These are phyloP conservation scores for Listronotus bonariensis DNA, from an alignment of 1,140 invertebrate genomes.

Conservation along the genomic window DNA sequence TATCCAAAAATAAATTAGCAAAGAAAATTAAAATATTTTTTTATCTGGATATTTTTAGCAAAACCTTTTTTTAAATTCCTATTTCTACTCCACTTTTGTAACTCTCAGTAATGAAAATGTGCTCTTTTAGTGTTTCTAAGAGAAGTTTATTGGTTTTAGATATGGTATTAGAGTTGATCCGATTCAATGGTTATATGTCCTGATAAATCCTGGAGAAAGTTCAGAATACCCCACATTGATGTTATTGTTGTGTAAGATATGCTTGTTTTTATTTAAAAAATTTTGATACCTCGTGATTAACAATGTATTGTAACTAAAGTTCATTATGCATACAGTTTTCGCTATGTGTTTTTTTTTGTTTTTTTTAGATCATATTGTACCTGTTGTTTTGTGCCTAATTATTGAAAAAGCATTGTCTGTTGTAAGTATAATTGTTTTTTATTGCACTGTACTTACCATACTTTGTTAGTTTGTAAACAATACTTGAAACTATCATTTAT, in stretches of 20 bases:
- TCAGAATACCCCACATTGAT: slow-evolving; percentile 76
- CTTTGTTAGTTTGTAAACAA: too few relatives aligned
- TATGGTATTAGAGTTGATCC: slow-evolving; percentile 96
- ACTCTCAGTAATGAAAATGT: too few relatives aligned
- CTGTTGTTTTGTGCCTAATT: slow-evolving; percentile 74
- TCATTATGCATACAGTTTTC: neutral
- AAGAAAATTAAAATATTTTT: too few relatives aligned
- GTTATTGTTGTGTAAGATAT: slow-evolving; percentile 78
- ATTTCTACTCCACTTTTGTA: too few relatives aligned
- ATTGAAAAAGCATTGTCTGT: slow-evolving; percentile 84
- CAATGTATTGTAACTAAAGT: too few relatives aligned
- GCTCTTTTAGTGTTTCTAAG: too few relatives aligned
- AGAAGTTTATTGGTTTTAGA: too few relatives aligned
- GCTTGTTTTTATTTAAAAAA: neutral
- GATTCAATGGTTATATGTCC: slow-evolving; percentile 82
- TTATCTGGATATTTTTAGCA: too few relatives aligned
- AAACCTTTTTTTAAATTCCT: too few relatives aligned
- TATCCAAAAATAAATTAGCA: too few relatives aligned
- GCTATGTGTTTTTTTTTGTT: slow-evolving; percentile 22
- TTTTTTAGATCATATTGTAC: slow-evolving; percentile 76
- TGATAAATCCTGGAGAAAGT: slow-evolving; percentile 75
- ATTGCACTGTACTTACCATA: neutral
- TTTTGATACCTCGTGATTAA: too few relatives aligned
- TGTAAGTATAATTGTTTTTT: slow-evolving; percentile 65
- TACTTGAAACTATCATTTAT: too few relatives aligned